Evolutionary conservation across 23 tunicate genomes (phyloP), one percentile per base, ranked within the genome.

Genomic region (Ciona savignyi): DNA sequence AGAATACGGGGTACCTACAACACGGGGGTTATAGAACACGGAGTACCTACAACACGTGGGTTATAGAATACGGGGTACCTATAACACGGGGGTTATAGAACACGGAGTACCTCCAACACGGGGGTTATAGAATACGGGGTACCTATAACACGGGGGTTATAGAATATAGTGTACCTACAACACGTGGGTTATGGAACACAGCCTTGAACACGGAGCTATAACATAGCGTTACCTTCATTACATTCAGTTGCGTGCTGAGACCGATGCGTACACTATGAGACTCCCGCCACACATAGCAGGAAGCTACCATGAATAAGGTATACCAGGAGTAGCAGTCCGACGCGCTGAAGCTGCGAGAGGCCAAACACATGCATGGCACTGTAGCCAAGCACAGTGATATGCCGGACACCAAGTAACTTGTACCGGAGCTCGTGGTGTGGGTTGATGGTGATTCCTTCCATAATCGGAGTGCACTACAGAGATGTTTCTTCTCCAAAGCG

Each of bases 241-340:
- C 15, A 42, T 15, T 42, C 9, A 42, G 56, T 42, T 6, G 15
- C 15, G 56, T 42, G 9, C 15, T 9, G 15, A 42, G 11, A 42
- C 56, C 15, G 15, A 9, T 42, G 11, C 56, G 9, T 6, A 42
- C 15, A 42, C 56, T 42, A 15, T 42, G 11, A 6, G 56, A 42
- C 56, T 42, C 15, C 11, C 15, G 25, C 76, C 76, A 72, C 33
- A 72, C 32, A 26, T n/a, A 42, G 49, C 26, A 72, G 9, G 76
- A 24, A 21, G 85, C 78, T 9, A 74, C 70, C 20, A 74, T 30
- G 1, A 75, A 61, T 34, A 82, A 67, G 32, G 65, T 67, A 67
- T 82, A 82, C 87, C 87, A 82, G 4, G 87, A 65, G 42, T 67
- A 74, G 67, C 75, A 74, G 61, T 82, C 87, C 27, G 70, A 68